A percentile compares a stretch with the other conserved stretches of the same genome.
Evolutionary conservation across 2,888 invertebrate genomes (phyloP).

Genomic region (Elegia similella): DNA sequence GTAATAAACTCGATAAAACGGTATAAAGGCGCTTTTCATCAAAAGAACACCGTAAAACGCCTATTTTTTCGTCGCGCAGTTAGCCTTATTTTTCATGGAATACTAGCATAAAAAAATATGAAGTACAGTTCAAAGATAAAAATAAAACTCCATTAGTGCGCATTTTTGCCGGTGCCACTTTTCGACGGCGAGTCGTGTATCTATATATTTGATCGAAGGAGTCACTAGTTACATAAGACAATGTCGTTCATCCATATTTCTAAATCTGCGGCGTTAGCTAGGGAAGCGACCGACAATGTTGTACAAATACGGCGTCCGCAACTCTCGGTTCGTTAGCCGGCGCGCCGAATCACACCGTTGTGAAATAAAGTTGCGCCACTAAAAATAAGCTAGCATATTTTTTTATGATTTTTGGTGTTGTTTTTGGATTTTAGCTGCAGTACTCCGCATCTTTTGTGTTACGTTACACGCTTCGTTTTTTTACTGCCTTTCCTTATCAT

Average conservation of each 20-base stretch:
- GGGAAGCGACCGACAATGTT: conserved; percentile 41
- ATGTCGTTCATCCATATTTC: not conserved
- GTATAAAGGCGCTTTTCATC: too few relatives aligned
- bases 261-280: not conserved
- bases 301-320: conserved; percentile 45
- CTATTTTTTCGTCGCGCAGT: too few relatives aligned
- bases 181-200: too few relatives aligned
- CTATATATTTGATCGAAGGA: conserved; percentile 5
- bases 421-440: not conserved
- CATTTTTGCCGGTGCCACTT: too few relatives aligned
- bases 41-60: too few relatives aligned
- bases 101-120: too few relatives aligned
- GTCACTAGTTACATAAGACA: not conserved
- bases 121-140: too few relatives aligned
- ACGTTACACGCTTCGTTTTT: too few relatives aligned
- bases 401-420: conserved; percentile 16
- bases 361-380: conserved; percentile 35
- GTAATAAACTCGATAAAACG: too few relatives aligned
- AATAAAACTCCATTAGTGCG: too few relatives aligned
- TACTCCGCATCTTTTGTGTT: not conserved
- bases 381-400: conserved; percentile 39
- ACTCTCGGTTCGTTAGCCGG: conserved; percentile 50
- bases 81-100: too few relatives aligned
- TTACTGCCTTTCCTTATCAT: too few relatives aligned
- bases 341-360: conserved; percentile 40